Evolutionary conservation across 2,888 invertebrate species (phyloP).

Genomic region (Dasypogon diadema): DNA sequence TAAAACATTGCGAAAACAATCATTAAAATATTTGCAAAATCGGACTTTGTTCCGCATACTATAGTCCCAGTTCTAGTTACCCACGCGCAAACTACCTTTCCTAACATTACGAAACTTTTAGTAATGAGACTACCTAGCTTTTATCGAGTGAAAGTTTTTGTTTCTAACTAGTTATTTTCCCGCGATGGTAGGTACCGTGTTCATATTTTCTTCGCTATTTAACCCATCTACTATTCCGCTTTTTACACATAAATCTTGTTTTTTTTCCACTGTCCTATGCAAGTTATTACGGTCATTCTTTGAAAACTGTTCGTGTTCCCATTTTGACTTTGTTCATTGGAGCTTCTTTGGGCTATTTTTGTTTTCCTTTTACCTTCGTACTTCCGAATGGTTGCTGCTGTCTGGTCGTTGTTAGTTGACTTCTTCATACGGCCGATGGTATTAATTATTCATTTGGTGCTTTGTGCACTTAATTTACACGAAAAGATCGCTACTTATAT

Average conservation of each 20-base stretch:
- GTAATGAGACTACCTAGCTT: too few relatives aligned
- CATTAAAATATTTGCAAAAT: too few relatives aligned
- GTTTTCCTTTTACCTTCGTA: neutral
- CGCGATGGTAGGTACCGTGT: neutral
- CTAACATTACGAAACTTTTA: too few relatives aligned
- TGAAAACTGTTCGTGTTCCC: slow-evolving; percentile 24
- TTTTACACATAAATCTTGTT: neutral
- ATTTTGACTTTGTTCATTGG: slow-evolving; percentile 26
- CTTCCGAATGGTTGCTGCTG: neutral
- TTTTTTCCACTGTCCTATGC: slow-evolving; percentile 21
- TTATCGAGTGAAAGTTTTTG: slow-evolving; percentile 30
- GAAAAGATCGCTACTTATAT: slow-evolving; percentile 27
- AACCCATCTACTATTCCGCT: neutral
- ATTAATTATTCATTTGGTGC: slow-evolving; percentile 9
- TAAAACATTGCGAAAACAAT: too few relatives aligned
- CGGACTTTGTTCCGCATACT: too few relatives aligned
- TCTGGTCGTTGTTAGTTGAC: neutral
- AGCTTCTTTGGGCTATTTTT: neutral
- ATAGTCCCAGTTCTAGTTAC: too few relatives aligned
- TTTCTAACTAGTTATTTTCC: neutral
- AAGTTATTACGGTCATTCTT: slow-evolving; percentile 36
- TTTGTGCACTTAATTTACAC: too few relatives aligned
- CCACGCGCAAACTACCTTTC: too few relatives aligned
- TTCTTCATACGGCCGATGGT: too few relatives aligned
- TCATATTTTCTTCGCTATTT: neutral